Evolutionary conservation across 37 sponge, comb jelly and placozoan genomes (phyloP).

Genomic region (Corticium candelabrum): DNA sequence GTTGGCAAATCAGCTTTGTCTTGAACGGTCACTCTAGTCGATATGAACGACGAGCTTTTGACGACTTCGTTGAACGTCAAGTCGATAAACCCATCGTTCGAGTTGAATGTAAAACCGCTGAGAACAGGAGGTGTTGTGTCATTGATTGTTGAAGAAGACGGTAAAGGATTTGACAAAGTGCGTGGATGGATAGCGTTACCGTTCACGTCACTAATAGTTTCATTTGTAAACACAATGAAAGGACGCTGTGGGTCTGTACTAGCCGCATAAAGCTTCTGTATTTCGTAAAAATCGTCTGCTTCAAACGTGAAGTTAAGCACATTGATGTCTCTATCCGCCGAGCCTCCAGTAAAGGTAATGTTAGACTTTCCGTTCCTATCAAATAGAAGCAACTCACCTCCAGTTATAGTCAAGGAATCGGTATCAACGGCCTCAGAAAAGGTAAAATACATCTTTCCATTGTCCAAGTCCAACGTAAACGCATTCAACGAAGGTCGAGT

Average conservation of each 20-base stretch:
- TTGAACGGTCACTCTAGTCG: constrained; percentile 31
- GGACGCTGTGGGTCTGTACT: neutral
- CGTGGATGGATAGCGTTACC: neutral
- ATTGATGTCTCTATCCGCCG: neutral
- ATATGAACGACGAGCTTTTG: constrained; percentile 25
- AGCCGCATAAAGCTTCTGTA: neutral
- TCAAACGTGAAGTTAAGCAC: neutral
- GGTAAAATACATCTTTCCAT: neutral
- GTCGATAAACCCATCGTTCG: constrained; percentile 24
- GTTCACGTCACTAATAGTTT: neutral
- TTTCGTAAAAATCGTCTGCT: neutral
- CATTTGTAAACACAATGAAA: neutral
- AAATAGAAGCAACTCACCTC: neutral
- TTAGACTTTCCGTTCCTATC: neutral
- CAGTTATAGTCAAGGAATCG: neutral
- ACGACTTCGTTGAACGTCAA: constrained; percentile 84
- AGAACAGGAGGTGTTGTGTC: constrained; percentile 10
- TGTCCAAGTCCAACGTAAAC: constrained; percentile 37
- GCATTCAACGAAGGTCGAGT: constrained; percentile 39
- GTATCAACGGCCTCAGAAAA: neutral
- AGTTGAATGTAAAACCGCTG: constrained; percentile 38
- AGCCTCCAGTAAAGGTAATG: neutral
- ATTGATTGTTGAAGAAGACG: neutral
- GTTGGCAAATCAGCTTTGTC: neutral
- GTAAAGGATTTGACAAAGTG: neutral